A percentile compares a stretch with the other conserved stretches of the same genome.
Evolutionary conservation across 1,140 invertebrate species (phyloP).

Genomic region (Tetragnatha versicolor): DNA sequence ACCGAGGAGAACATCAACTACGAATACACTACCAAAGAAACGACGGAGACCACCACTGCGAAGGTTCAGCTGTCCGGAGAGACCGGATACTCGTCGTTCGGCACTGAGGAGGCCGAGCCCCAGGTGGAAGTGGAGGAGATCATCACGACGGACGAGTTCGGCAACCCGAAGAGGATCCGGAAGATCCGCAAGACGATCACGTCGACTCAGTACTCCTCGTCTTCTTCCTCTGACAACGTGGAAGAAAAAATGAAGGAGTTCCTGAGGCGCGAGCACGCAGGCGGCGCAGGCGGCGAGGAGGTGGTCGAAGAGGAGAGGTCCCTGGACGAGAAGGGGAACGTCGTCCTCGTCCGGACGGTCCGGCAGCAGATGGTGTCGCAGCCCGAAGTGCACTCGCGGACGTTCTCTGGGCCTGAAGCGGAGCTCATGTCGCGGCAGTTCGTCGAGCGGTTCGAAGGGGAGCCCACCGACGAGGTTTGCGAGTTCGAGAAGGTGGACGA

Average conservation of each 20-base stretch:
- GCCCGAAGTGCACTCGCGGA: conserved; percentile 39
- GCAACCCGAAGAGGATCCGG: conserved; percentile 38
- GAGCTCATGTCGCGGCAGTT: conserved; percentile 33
- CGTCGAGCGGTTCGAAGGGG: conserved; percentile 27
- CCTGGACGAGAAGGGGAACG: conserved; percentile 55
- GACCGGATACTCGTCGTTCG: neutral
- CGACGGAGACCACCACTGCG: neutral
- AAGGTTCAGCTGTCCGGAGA: neutral
- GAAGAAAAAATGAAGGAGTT: conserved; percentile 56
- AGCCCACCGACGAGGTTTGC: conserved; percentile 26
- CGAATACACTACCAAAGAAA: conserved; percentile 6
- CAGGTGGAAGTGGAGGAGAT: conserved; percentile 52
- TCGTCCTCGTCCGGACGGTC: conserved; percentile 41
- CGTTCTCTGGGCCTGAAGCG: conserved; percentile 49
- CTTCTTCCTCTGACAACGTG: conserved; percentile 47
- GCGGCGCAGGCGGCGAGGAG: conserved; percentile 42
- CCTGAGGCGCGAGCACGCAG: conserved; percentile 31
- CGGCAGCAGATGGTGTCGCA: conserved; percentile 37
- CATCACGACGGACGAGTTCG: conserved; percentile 38
- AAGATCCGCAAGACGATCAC: conserved; percentile 18
- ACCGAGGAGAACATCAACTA: conserved; percentile 27
- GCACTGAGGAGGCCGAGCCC: neutral
- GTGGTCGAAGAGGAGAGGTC: conserved; percentile 51
- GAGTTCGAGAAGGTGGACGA: conserved; percentile 48
- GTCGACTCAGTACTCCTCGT: conserved; percentile 36